phyloP scores from a whole-genome alignment of 1,140 invertebrate genomes.

The Diploscapter pachys region DNA sequence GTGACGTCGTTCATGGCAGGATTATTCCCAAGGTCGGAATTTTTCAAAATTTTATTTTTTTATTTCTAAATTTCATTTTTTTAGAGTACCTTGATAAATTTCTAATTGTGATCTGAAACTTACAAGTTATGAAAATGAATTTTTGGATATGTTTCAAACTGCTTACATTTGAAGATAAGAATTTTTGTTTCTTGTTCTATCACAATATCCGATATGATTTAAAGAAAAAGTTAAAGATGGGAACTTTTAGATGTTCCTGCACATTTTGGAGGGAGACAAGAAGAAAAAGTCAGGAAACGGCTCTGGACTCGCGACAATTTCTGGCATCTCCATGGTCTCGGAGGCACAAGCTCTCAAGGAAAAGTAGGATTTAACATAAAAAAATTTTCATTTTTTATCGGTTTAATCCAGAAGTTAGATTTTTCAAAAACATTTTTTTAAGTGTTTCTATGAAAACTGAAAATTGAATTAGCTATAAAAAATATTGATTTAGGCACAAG shows the following conservation, averaged over 20 bases:
- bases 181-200: background rate
- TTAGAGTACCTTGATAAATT: too few species aligned
- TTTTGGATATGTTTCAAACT: too few species aligned
- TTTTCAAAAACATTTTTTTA: too few species aligned
- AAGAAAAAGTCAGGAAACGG: constrained; percentile 24
- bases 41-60: too few species aligned
- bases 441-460: too few species aligned
- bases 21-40: constrained; percentile 18
- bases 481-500: constrained; percentile 29
- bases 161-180: too few species aligned
- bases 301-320: constrained; percentile 8
- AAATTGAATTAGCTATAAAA: background rate
- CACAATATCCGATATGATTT: background rate
- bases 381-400: background rate
- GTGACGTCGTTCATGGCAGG: constrained; percentile 13
- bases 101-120: too few species aligned
- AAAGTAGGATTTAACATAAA: constrained; percentile 28
- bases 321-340: constrained; percentile 25
- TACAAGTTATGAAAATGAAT: too few species aligned
- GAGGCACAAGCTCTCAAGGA: constrained; percentile 44
- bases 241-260: constrained; percentile 32
- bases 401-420: too few species aligned
- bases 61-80: too few species aligned
- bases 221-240: background rate
- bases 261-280: constrained; percentile 12